Evolutionary conservation across 2,888 invertebrate genomes (phyloP), one percentile per base, ranked within the genome.

Genomic region (Bursaphelenchus okinawaensis): DNA sequence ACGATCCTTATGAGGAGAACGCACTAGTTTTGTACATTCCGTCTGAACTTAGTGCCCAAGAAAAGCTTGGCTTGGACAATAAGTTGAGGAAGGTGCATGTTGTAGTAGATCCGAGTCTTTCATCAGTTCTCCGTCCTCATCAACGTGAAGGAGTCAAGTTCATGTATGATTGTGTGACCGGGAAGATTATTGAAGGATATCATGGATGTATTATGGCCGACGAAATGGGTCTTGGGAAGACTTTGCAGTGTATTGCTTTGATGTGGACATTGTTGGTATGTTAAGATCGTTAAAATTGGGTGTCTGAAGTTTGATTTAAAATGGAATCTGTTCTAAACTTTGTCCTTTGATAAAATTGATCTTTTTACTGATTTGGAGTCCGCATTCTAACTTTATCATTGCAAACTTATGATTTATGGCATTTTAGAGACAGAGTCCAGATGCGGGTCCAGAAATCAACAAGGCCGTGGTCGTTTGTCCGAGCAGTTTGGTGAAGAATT

Each of bases 101-200:
- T 1, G 98, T 98, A 0, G 94, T 98, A 0, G 98, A 98, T 86
- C 98, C 98, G 0, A 83, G 90, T 0, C 85, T 99, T 2, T 90
- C 91, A 19, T 90, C 91, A 82, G 88, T 96, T 65, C 85, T 98
- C 3, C 86, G 98, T 56, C 96, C 98, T 0, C 98, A 98, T 88
- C 98, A 98, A 84, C 88, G 96, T 72, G 96, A 98, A 87, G 98
- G 98, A 31, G 96, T 98, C 0, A 91, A 91, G 83, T 98, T 98
- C 83, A 95, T 98, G 94, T 98, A 93, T 82, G 94, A 98, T 83
- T 98, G 96, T 85, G 94, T 96, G 3, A 93, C 91, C 8, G 98
- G 96, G 0, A 86, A 87, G 50, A 90, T 92, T 78, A 92, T 93
- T 74, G 66, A 70, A 27, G 68, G 65, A 16, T 74, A 67, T 58